phyloP scores from a whole-genome alignment of 2,797 vertebrate species.

The Pristis pectinata region DNA sequence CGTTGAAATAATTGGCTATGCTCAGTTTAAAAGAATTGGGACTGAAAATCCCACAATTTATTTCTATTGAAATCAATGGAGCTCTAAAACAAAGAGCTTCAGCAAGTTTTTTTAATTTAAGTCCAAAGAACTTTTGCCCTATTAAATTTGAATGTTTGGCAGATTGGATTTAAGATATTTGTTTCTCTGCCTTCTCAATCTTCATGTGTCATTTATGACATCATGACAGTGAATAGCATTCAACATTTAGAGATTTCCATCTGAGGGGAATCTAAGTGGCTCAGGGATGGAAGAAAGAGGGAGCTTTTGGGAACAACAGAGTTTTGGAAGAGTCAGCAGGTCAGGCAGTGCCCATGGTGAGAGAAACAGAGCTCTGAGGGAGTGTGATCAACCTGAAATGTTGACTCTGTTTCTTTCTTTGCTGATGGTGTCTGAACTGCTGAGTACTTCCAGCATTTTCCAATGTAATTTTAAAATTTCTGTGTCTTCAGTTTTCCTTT shows the following conservation, averaged over 20 bases:
- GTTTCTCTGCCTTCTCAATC: background rate
- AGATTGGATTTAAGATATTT: background rate
- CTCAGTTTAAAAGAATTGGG: background rate
- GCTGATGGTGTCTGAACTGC: too few relatives aligned
- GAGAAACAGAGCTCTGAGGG: too few relatives aligned
- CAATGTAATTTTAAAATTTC: too few relatives aligned
- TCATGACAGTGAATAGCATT: background rate
- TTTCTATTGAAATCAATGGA: conserved; percentile 20
- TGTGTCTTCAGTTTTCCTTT: too few relatives aligned
- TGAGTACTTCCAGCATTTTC: too few relatives aligned
- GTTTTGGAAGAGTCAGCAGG: too few relatives aligned
- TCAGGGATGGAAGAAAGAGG: background rate
- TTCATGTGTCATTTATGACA: background rate
- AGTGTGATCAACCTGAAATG: too few relatives aligned
- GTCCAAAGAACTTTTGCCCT: too few relatives aligned
- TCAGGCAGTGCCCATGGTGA: too few relatives aligned
- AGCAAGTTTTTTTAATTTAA: conserved; percentile 1
- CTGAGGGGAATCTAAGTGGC: background rate
- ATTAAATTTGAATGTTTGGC: background rate
- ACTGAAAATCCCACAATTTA: background rate
- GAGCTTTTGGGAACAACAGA: background rate
- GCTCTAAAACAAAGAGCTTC: background rate
- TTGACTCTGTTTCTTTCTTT: too few relatives aligned
- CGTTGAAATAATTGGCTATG: background rate
- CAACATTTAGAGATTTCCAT: background rate